phyloP scores from a whole-genome alignment of 1,140 invertebrate genomes.

The Brachionus plicatilis region DNA sequence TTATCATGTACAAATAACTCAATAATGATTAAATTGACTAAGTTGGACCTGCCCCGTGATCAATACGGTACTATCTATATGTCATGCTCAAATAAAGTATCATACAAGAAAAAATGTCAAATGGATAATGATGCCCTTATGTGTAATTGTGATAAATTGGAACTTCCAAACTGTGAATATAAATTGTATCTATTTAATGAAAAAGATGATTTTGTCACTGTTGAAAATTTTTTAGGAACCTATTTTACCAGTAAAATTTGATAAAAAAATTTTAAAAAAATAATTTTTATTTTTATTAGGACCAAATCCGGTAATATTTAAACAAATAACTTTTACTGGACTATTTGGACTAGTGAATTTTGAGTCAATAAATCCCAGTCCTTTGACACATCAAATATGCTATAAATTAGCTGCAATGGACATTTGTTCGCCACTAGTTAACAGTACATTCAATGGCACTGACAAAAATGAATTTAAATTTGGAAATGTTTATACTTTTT shows the following conservation, averaged over 20 bases:
- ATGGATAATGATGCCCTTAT: neutral
- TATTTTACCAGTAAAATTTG: neutral
- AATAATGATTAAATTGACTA: neutral
- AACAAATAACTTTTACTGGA: neutral
- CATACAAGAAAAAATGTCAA: neutral
- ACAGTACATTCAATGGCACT: neutral
- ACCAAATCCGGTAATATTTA: neutral
- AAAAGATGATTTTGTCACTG: neutral
- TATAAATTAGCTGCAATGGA: neutral
- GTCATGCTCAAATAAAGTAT: neutral
- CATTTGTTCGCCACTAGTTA: neutral
- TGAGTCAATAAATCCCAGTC: neutral
- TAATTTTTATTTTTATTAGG: neutral
- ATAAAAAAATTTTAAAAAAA: neutral
- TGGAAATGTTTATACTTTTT: slow-evolving; percentile 4
- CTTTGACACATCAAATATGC: neutral
- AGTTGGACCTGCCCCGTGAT: neutral
- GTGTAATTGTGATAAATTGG: neutral
- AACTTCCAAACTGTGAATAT: neutral
- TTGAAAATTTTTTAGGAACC: neutral
- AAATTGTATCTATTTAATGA: neutral
- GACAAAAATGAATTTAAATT: neutral
- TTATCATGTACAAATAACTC: neutral
- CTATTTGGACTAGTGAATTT: neutral
- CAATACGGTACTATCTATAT: neutral